Evolutionary conservation across 2,113 vertebrate genomes (phyloP), one percentile per base, ranked within the genome.

Genomic region (Corythornis vintsioides): DNA sequence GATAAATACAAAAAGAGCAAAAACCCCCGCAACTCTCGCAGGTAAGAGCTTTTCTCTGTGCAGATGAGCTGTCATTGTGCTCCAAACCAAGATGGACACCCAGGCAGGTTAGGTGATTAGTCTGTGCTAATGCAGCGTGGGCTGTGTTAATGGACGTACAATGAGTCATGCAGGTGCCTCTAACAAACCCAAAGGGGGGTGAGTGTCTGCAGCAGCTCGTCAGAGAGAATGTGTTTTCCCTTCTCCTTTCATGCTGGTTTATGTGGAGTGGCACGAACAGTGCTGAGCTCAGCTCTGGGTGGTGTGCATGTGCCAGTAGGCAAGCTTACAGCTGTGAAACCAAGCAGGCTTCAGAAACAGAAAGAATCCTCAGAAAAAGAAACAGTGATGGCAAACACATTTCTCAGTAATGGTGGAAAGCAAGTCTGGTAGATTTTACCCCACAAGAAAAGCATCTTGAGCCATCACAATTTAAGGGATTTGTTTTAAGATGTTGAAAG

Each of bases 301-400:
- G 43, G 3, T 20, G 29, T 5, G 9, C 2, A 8, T 1, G 13
- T 38, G 19, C 45, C 6, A 25, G 29, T 1, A 5, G n/a, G n/a
- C 21, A 56, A 57, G 88, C 98, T 97, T 96, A 98, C 97, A n/a
- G 97, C 83, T 65, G 86, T 55, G 9, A 96, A 96, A 42, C 85
- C 16, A 9, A 95, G 81, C 42, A 98, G 95, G 29, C 79, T 98
- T 98, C 98, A 98, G 94, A 98, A 97, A 95, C 92, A 88, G 83
- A 98, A 64, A 43, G 85, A 97, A 72, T 97, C 95, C 95, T 63
- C 13, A 52, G 20, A 52, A 91, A 84, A 67, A 33, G 59, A 76
- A 90, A 56, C 4, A 1, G 17, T 22, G 48, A 18, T 21, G 21
- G 15, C 56, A 78, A 75, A 92, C 86, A 7, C 13, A 22, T 40